Conservation (phyloP, 2,113 vertebrate genomes). For the Brienomyrus longianalis region DNA sequence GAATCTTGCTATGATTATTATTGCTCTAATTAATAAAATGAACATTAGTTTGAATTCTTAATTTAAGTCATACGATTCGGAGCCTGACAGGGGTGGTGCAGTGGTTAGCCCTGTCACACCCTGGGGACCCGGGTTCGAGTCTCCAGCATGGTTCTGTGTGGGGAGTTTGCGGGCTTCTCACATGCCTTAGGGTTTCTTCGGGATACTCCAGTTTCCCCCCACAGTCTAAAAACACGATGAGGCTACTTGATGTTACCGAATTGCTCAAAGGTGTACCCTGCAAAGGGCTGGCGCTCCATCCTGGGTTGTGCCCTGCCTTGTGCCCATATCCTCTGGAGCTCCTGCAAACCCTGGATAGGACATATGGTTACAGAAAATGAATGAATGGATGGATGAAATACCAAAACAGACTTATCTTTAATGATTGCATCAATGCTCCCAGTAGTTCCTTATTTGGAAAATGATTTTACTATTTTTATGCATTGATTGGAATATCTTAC, state of each 20-base stretch:
- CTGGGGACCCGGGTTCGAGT: not conserved
- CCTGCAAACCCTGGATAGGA: not conserved
- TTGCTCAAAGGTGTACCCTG: not conserved
- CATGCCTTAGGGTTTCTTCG: no score
- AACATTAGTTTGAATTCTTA: not conserved
- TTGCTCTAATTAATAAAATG: not conserved
- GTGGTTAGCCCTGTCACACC: not conserved
- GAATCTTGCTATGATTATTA: not conserved
- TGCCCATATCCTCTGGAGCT: no score
- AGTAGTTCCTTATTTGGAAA: not conserved
- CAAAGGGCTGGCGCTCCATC: no score
- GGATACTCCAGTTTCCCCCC: no score
- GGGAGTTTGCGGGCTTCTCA: not conserved
- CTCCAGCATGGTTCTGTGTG: not conserved
- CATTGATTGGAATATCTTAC: not conserved
- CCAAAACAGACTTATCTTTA: not conserved
- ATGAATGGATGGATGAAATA: not conserved
- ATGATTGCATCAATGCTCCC: not conserved
- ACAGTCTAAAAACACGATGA: not conserved
- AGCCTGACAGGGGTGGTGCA: not conserved
- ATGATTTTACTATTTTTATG: not conserved
- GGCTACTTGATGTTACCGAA: not conserved
- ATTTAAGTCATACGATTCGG: not conserved
- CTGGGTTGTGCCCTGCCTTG: not conserved
- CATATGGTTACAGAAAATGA: not conserved